Evolutionary conservation across 2,888 invertebrate species (phyloP).

Genomic region (Poecilobothrus nobilitatus): DNA sequence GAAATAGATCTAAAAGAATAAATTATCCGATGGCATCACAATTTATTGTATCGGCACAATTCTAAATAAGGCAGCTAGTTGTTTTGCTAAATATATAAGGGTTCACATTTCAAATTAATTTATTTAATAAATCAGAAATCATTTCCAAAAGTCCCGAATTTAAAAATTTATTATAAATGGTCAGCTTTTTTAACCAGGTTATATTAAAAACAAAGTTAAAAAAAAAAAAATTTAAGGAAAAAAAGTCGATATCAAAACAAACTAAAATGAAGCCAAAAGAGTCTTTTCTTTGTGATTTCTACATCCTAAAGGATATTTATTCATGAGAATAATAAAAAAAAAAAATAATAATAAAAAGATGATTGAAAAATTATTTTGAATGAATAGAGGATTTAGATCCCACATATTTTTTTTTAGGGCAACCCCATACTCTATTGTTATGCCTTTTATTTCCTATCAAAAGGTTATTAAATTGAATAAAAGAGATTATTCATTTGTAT

Average conservation of each 20-base stretch:
- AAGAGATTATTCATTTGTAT: not conserved
- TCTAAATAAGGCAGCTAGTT: too few relatives aligned
- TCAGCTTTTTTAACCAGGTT: too few relatives aligned
- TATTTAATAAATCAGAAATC: too few relatives aligned
- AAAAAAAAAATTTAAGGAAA: not conserved
- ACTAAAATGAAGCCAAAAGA: not conserved
- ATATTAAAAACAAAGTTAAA: too few relatives aligned
- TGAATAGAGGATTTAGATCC: not conserved
- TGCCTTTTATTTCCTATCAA: not conserved
- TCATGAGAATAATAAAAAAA: not conserved
- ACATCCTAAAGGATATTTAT: constrained; percentile 1
- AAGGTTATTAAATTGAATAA: constrained; percentile 6
- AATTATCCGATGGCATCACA: too few relatives aligned
- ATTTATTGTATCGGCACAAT: too few relatives aligned
- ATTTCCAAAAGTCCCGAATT: too few relatives aligned
- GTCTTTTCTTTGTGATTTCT: not conserved
- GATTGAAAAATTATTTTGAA: constrained; percentile 3
- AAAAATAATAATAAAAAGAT: not conserved
- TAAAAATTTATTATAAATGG: too few relatives aligned
- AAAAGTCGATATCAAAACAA: not conserved
- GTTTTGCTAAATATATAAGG: too few relatives aligned
- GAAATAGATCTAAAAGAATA: too few relatives aligned
- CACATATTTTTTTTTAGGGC: not conserved
- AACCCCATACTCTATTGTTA: not conserved
- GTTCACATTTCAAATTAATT: too few relatives aligned